Evolutionary conservation across 2,797 vertebrate genomes (phyloP).

Genomic region (Accipiter minullus): DNA sequence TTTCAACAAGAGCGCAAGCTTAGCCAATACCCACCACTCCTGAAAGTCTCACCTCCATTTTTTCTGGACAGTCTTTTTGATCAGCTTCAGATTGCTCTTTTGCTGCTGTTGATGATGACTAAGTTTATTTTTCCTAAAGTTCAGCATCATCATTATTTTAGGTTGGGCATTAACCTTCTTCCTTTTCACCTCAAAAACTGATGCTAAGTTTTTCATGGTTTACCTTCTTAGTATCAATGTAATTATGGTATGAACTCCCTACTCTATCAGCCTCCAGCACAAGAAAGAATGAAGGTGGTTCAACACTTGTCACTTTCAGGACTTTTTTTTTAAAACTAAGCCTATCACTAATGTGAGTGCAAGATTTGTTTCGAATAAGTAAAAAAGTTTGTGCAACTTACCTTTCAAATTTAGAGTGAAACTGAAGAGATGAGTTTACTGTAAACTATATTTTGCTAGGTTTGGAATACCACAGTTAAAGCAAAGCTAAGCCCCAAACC

Average conservation of each 20-base stretch:
- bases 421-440: not conserved
- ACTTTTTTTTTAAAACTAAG: not conserved
- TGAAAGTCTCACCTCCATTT: not conserved
- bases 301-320: not conserved
- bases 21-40: not conserved
- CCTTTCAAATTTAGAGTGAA: not conserved
- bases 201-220: not conserved
- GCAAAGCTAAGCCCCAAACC: not conserved
- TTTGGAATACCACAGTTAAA: not conserved
- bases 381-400: not conserved
- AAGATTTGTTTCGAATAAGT: not conserved
- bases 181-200: not conserved
- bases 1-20: not conserved
- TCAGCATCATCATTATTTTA: not conserved
- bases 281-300: not conserved
- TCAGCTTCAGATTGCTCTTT: not conserved
- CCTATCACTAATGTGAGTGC: not conserved
- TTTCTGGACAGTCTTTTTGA: not conserved
- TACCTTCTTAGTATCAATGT: not conserved
- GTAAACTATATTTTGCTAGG: not conserved
- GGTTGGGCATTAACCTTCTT: not conserved
- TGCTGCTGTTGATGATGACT: not conserved
- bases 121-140: not conserved
- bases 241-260: not conserved
- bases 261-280: not conserved